Conservation (phyloP, 2,888 invertebrate genomes). For the Phalangium opilio region DNA sequence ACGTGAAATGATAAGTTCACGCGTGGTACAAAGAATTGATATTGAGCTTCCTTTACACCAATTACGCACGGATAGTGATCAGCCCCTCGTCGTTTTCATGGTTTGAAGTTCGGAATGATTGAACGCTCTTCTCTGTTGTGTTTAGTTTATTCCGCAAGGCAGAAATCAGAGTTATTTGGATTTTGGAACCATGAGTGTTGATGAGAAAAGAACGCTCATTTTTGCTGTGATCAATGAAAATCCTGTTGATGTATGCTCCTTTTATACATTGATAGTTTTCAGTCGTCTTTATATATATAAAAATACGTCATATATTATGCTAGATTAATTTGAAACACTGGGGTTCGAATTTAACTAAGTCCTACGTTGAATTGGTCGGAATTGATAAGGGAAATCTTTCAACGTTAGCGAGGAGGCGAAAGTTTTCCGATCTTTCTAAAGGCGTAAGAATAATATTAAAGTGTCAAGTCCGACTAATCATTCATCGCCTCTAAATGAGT, state of each 20-base stretch:
- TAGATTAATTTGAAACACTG: constrained; percentile 31
- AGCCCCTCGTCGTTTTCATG: too few relatives aligned
- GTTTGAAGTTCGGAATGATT: too few relatives aligned
- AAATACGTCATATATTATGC: too few relatives aligned
- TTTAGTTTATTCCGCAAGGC: constrained; percentile 35
- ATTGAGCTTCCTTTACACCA: too few relatives aligned
- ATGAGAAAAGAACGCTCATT: constrained; percentile 48
- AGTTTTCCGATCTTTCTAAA: constrained; percentile 32
- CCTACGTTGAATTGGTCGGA: constrained; percentile 39
- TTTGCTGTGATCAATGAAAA: constrained; percentile 59
- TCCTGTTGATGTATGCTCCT: constrained; percentile 49
- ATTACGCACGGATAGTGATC: too few relatives aligned
- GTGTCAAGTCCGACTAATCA: too few relatives aligned
- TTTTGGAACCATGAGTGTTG: constrained; percentile 38
- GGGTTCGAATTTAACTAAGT: constrained; percentile 43
- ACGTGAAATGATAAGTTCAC: too few relatives aligned
- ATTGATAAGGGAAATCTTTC: constrained; percentile 39
- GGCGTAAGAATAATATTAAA: constrained; percentile 28
- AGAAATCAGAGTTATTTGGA: constrained; percentile 29
- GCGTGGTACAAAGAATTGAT: too few relatives aligned
- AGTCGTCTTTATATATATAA: too few relatives aligned
- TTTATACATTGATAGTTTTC: too few relatives aligned
- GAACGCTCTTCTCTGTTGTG: constrained; percentile 8
- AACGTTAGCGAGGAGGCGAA: constrained; percentile 29
- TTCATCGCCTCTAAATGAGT: constrained; percentile 6